A percentile compares a stretch with the other conserved stretches of the same genome.
These are phyloP conservation scores for Sphyrna mokarran DNA, from an alignment of 2,113 vertebrate species.

Conservation along the genomic window DNA sequence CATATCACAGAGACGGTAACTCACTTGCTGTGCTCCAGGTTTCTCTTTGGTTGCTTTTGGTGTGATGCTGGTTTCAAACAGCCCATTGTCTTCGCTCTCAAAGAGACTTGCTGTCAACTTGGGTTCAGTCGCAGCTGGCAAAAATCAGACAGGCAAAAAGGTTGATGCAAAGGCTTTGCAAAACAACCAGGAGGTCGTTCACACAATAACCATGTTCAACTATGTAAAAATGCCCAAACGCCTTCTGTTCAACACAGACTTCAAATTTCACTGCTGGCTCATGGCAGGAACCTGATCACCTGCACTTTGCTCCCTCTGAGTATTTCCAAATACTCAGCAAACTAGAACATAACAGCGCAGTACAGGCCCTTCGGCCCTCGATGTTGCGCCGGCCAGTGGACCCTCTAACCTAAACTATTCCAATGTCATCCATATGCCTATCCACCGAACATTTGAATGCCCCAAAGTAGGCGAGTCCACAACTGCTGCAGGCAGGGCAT, in stretches of 20 bases:
- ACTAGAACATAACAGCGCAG: no score
- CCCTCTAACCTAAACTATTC: no score
- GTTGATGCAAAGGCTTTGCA: background rate
- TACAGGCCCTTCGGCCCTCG: no score
- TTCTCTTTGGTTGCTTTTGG: background rate
- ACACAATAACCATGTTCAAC: background rate
- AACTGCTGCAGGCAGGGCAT: no score
- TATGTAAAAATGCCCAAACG: background rate
- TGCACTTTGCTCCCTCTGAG: background rate
- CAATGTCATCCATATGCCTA: no score
- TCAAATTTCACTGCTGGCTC: background rate
- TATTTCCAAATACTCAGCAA: background rate
- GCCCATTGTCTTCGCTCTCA: constrained; percentile 10
- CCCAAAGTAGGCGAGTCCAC: no score
- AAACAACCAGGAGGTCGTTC: background rate
- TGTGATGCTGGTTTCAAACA: background rate
- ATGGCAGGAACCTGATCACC: background rate
- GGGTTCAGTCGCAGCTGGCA: background rate
- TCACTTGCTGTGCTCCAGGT: background rate
- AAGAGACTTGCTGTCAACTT: background rate
- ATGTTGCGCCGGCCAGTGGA: no score
- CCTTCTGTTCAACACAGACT: background rate
- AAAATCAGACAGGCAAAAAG: background rate
- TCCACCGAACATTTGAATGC: no score
- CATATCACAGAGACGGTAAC: background rate